Percentiles rank a stretch among this genome's conserved stretches.
These are phyloP conservation scores for Diplodus sargus DNA, from an alignment of 2,797 vertebrate genomes.

Conservation along the genomic window DNA sequence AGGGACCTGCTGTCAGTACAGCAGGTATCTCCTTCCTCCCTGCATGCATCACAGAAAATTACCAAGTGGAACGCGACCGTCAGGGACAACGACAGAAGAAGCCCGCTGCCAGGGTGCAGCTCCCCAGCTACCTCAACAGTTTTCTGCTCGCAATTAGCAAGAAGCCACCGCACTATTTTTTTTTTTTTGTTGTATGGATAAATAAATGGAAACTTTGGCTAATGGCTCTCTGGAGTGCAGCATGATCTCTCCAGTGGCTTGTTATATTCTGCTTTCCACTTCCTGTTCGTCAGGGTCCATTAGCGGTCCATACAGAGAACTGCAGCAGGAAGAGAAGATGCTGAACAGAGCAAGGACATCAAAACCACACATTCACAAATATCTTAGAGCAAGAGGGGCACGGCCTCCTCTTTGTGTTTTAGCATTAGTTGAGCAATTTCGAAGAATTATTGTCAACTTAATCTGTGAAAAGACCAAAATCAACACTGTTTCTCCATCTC, in stretches of 20 bases:
- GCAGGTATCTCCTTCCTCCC: conserved; percentile 39
- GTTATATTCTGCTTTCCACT: conserved; percentile 73
- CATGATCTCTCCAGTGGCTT: conserved; percentile 74
- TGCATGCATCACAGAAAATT: conserved; percentile 50
- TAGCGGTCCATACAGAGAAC: conserved; percentile 54
- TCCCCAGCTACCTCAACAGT: conserved; percentile 54
- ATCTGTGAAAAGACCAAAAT: background rate
- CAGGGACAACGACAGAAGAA: conserved; percentile 34
- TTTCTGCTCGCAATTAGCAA: conserved; percentile 69
- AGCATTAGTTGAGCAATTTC: background rate
- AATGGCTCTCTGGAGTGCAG: conserved; percentile 76
- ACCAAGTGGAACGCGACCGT: conserved; percentile 50
- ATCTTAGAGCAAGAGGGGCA: background rate
- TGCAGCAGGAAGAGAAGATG: conserved; percentile 29
- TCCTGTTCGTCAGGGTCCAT: conserved; percentile 73
- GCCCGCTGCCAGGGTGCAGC: conserved; percentile 38
- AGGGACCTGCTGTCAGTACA: conserved; percentile 38
- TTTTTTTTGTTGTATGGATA: conserved; percentile 54
- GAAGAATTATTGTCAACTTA: conserved; percentile 10
- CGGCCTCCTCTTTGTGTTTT: background rate
- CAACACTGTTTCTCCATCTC: background rate
- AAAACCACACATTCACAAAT: conserved; percentile 42
- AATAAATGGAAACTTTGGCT: conserved; percentile 76
- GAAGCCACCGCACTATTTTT: conserved; percentile 40
- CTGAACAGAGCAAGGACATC: conserved; percentile 23